phyloP scores from a whole-genome alignment of 2,888 invertebrate genomes.

The Clanis bilineata region DNA sequence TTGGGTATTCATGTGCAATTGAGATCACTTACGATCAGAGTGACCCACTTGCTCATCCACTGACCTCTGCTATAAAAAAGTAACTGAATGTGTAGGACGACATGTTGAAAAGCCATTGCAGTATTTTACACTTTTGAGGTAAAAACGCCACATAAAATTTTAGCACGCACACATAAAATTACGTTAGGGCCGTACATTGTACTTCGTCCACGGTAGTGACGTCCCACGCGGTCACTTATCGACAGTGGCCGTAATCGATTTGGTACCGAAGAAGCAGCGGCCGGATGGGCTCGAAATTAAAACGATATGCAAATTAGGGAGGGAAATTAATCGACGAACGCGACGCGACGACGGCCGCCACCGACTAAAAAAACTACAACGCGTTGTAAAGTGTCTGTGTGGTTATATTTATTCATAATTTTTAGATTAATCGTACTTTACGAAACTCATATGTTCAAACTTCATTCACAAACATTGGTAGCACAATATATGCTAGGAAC shows the following conservation, averaged over 20 bases:
- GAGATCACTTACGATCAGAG: too few species aligned
- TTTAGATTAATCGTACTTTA: neutral
- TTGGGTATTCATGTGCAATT: too few species aligned
- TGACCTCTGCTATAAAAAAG: too few species aligned
- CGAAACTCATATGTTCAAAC: neutral
- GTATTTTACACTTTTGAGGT: neutral
- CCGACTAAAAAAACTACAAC: slow-evolving; percentile 64
- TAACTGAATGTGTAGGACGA: neutral
- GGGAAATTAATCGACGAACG: slow-evolving; percentile 70
- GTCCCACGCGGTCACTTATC: slow-evolving; percentile 9
- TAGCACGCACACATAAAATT: neutral
- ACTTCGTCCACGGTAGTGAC: slow-evolving; percentile 42
- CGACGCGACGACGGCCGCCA: slow-evolving; percentile 67
- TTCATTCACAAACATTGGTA: neutral
- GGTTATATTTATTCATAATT: neutral
- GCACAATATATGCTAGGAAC: neutral
- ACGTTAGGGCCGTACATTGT: neutral
- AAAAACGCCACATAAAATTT: neutral
- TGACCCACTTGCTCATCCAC: too few species aligned
- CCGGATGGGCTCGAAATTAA: slow-evolving; percentile 77
- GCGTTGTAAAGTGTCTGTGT: neutral
- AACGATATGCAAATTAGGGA: slow-evolving; percentile 75
- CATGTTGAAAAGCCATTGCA: neutral
- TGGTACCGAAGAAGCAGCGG: slow-evolving; percentile 67
- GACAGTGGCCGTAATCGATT: slow-evolving; percentile 57